Base-by-base conservation (phyloP, 1,140 invertebrate genomes). In the Lasioglossum albipes region DNA sequence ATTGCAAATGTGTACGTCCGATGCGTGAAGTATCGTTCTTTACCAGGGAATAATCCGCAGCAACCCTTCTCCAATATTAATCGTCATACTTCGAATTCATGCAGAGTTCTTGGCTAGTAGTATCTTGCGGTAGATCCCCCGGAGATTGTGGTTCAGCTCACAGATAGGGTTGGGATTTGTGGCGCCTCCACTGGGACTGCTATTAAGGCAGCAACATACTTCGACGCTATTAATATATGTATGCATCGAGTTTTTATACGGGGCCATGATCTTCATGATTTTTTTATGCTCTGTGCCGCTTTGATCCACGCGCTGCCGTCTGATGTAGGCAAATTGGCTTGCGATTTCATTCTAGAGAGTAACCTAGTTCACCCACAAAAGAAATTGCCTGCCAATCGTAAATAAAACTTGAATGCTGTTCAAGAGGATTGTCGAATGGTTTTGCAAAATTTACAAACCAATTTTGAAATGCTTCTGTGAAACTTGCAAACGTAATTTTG, bases 111-210 rank as follows among this genome's bases (percentile, higher is more conserved):
- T 62, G 57, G 18, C 49, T 62, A 68, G 52, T 20, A 75, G 27
- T 71, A 80, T 67, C 77, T 85, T 66, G 76, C n/a, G 54, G 57
- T n/a, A 54, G 12, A 73, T 72, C 72, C 81, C 78, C 85, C 22
- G n/a, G 84, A 78, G 85, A 86, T 75, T 42, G 78, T 70, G 84
- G 84, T 86, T 75, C 54, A 57, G 59, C 72, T 79, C 71, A 68
- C 72, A 78, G 78, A 87, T 86, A 84, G 85, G 85, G 57, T 18
- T 64, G 84, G 66, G 74, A 86, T 73, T 83, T 86, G 72, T 31
- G 62, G 82, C 57, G 45, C 66, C 49, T 70, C 78, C 82, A 62
- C 61, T 62, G 79, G 75, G 52, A 74, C 52, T 62, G 65, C 70
- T 74, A 82, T 86, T 82, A 84, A 67, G 79, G 79, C n/a, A 52